Conservation (phyloP, 2,888 invertebrate genomes). For the Eupithecia vulgata region DNA sequence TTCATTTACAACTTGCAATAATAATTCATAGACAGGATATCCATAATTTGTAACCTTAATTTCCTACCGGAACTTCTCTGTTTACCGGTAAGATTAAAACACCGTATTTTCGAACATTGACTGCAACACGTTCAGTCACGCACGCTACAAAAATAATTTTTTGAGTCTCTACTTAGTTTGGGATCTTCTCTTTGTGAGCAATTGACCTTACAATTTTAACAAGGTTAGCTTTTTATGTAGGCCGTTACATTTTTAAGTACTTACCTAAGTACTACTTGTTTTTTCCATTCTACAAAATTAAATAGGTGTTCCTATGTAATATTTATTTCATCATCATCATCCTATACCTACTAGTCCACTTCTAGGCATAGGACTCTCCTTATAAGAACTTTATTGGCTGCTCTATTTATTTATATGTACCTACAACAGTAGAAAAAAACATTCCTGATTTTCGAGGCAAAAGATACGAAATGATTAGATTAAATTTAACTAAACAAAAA, state of each 20-base stretch:
- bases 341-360: too few species aligned
- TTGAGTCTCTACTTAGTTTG: neutral
- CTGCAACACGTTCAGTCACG: constrained; percentile 9
- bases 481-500: neutral
- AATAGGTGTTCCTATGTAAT: neutral
- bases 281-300: neutral
- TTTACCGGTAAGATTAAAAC: constrained; percentile 1
- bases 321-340: too few species aligned
- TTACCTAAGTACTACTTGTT: neutral
- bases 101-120: neutral
- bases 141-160: constrained; percentile 9
- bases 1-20: too few species aligned
- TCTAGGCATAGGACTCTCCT: too few species aligned
- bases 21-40: neutral
- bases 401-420: too few species aligned
- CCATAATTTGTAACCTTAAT: neutral
- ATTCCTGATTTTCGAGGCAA: neutral
- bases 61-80: neutral
- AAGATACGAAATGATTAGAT: neutral
- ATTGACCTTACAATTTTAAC: constrained; percentile 11
- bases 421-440: too few species aligned
- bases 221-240: constrained; percentile 7
- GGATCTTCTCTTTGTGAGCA: constrained; percentile 12
- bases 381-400: too few species aligned
- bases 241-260: neutral